Evolutionary conservation across 1,140 invertebrate species (phyloP), one percentile per base, ranked within the genome.

Genomic region (Diachasma alloeum): DNA sequence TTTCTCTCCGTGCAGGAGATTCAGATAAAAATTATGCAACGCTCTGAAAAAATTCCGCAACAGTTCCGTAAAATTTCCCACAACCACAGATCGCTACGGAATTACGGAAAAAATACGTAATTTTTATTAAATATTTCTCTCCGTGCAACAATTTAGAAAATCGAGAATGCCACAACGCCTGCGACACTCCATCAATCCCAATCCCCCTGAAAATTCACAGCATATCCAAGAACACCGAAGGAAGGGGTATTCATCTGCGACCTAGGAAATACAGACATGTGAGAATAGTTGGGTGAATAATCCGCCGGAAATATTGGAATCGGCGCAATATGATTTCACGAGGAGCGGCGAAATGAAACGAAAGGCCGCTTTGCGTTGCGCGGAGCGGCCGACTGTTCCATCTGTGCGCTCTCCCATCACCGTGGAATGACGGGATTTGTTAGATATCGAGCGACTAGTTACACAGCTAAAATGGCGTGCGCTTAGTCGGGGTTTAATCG

Each of bases 361-460:
- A 81, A 83, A 83, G 80, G 83, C 83, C 81, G 82, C 5, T 83
- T 81, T 80, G 82, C 80, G 82, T 80, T 85, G 84, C 83, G 84
- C 83, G 81, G 80, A 84, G 79, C 79, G 78, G 72, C 59, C 74
- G 63, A 67, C 78, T 68, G 68, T 66, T 67, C 75, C 77, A 56
- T 9, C 78, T 59, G 8, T 56, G 15, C 24, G 17, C 48, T 24
- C 17, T 71, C 63, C 37, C 75, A 11, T 44, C 71, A 4, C 11
- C 17, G 48, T n/a, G n/a, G 79, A 83, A 82, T 82, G 80, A 76
- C 24, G 76, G 83, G 83, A 83, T 85, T 84, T 83, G 84, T 15
- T 85, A 84, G 83, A 81, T 85, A 85, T 85, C 83, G 84, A 85
- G 82, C 84, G 83, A 68, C 79, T 84, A 81, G 83, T 81, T 83